Evolutionary conservation across 2,888 invertebrate species (phyloP).

Genomic region (Thysanoteuthis rhombus): DNA sequence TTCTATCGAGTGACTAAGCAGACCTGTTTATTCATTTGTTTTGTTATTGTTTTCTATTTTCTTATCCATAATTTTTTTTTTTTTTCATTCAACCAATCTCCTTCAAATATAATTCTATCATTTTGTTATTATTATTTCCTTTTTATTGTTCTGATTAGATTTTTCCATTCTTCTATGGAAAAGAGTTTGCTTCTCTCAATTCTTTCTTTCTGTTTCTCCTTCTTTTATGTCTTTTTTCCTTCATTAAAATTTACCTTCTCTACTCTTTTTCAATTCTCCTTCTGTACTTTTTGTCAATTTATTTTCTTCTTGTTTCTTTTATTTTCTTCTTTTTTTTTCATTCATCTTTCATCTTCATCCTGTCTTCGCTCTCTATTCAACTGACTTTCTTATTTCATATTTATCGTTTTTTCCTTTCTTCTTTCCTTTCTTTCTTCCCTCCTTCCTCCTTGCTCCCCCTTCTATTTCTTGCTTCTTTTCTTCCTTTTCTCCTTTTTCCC

Average conservation of each 20-base stretch:
- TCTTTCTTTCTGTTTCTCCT: background rate
- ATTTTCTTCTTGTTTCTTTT: background rate
- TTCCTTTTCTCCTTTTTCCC: background rate
- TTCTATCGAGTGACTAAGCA: no score
- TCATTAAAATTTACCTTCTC: background rate
- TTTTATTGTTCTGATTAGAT: background rate
- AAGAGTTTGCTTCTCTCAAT: background rate
- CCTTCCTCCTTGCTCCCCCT: fast-evolving
- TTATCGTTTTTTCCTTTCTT: background rate
- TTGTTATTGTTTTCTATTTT: background rate
- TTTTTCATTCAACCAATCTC: no score
- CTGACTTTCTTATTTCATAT: background rate
- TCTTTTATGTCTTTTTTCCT: background rate
- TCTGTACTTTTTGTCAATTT: background rate
- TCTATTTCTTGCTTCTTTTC: background rate
- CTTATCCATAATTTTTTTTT: no score
- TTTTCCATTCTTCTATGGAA: background rate
- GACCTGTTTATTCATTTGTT: background rate
- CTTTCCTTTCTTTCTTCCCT: background rate
- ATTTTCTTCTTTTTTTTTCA: background rate
- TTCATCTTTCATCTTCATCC: background rate
- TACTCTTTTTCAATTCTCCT: background rate
- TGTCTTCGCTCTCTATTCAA: background rate
- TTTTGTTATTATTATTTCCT: background rate
- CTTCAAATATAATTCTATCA: background rate